phyloP scores from a whole-genome alignment of 1,140 invertebrate genomes.

The Lamellibrachia luymesi region DNA sequence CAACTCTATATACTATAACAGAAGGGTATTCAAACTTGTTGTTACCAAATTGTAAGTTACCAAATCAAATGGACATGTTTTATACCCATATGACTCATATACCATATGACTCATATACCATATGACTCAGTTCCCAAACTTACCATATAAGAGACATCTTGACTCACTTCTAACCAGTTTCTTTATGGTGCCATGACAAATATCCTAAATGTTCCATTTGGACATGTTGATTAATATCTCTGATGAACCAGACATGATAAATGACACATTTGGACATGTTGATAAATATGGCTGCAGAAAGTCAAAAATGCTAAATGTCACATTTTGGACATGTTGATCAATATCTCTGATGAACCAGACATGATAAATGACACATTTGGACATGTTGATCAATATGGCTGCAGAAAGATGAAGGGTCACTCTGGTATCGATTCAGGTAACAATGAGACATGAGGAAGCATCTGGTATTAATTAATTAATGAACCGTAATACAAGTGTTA shows the following conservation, averaged over 20 bases:
- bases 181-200: neutral
- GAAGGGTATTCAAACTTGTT: too few relatives aligned
- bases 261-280: too few relatives aligned
- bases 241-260: neutral
- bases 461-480: neutral
- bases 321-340: neutral
- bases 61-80: too few relatives aligned
- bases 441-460: neutral
- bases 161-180: neutral
- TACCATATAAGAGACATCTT: neutral
- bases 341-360: neutral
- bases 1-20: too few relatives aligned
- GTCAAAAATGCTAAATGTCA: neutral
- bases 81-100: too few relatives aligned
- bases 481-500: neutral
- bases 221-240: neutral
- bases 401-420: neutral
- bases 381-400: too few relatives aligned
- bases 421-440: neutral
- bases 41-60: too few relatives aligned
- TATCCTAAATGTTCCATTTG: neutral
- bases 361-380: too few relatives aligned
- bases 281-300: too few relatives aligned
- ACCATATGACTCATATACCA: too few relatives aligned
- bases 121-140: too few relatives aligned